These are phyloP conservation scores for Bemisia tabaci DNA, from an alignment of 1,140 invertebrate species.

Conservation along the genomic window DNA sequence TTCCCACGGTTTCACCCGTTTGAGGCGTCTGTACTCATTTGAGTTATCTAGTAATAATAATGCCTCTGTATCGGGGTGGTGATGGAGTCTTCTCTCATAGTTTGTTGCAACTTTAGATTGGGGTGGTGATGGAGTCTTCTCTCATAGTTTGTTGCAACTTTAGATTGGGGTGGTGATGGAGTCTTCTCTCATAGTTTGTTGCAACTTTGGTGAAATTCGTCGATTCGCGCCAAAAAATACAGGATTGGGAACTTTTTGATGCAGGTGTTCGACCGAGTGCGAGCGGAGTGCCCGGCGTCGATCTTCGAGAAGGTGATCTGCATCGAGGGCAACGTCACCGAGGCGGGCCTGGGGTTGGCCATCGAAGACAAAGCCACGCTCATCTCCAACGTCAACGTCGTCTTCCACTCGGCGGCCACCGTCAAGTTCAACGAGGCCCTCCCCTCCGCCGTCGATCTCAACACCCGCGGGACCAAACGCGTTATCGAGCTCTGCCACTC, in stretches of 20 bases:
- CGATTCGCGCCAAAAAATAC: too few species aligned
- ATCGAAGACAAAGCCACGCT: constrained; percentile 32
- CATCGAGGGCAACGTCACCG: constrained; percentile 44
- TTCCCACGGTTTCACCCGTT: too few species aligned
- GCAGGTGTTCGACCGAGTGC: constrained; percentile 35
- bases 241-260: not conserved
- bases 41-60: too few species aligned
- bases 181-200: too few species aligned
- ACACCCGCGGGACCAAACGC: constrained; percentile 27
- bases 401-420: constrained; percentile 57
- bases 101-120: too few species aligned
- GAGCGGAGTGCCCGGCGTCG: constrained; percentile 28
- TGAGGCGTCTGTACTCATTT: too few species aligned
- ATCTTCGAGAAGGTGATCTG: constrained; percentile 36
- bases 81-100: too few species aligned
- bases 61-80: too few species aligned
- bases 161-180: too few species aligned
- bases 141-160: too few species aligned
- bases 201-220: too few species aligned
- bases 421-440: constrained; percentile 32
- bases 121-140: too few species aligned
- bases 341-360: constrained; percentile 34
- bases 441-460: constrained; percentile 26
- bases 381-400: constrained; percentile 46
- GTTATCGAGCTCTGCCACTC: constrained; percentile 30